phyloP scores from a whole-genome alignment of 2,888 invertebrate species.

The Drosophila atroscutellata region DNA sequence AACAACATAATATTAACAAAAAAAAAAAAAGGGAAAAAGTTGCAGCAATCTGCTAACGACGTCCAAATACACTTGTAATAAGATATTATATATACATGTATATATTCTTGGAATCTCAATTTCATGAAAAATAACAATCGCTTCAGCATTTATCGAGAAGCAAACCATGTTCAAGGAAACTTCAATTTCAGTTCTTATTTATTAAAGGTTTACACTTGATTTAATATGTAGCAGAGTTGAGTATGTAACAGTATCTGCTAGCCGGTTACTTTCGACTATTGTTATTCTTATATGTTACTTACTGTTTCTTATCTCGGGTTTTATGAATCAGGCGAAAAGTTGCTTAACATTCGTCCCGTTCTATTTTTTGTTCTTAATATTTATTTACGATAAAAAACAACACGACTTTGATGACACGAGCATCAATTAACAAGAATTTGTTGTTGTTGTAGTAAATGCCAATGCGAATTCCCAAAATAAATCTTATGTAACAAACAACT shows the following conservation, averaged over 20 bases:
- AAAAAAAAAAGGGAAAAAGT: conserved; percentile 8
- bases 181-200: not conserved
- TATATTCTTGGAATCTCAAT: not conserved
- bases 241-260: not conserved
- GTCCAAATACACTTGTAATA: conserved; percentile 3
- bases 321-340: not conserved
- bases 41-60: not conserved
- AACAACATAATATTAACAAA: conserved; percentile 29
- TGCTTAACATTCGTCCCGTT: not conserved
- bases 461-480: conserved; percentile 7
- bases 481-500: conserved; percentile 5
- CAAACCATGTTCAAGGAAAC: not conserved
- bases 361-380: not conserved
- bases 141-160: not conserved
- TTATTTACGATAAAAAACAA: not conserved
- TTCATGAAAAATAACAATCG: too few species aligned
- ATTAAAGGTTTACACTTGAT: not conserved
- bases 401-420: conserved; percentile 2
- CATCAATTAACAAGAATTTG: conserved; percentile 9
- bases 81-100: too few species aligned
- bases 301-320: not conserved
- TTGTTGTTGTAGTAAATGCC: conserved; percentile 3
- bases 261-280: not conserved
- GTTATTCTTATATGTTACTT: not conserved
- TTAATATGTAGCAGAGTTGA: not conserved